Evolutionary conservation across 2,113 vertebrate genomes (phyloP).

Genomic region (Larimichthys polyactis): DNA sequence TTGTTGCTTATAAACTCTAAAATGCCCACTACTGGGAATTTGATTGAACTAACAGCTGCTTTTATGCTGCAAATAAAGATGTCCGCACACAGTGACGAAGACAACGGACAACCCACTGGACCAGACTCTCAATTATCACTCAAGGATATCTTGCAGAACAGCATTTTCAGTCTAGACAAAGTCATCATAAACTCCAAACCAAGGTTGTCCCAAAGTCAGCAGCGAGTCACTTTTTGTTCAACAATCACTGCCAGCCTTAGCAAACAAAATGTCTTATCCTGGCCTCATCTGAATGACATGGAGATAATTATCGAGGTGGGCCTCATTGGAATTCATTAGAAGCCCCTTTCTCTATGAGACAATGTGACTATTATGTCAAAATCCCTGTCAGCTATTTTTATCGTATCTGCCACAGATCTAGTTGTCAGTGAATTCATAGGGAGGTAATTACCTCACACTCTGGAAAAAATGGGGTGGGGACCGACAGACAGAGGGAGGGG

Average conservation of each 20-base stretch:
- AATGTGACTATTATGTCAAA: constrained; percentile 82
- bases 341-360: constrained; percentile 70
- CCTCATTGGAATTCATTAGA: constrained; percentile 77
- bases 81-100: neutral
- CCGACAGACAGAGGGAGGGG: constrained; percentile 26
- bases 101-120: constrained; percentile 27
- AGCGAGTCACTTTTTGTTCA: constrained; percentile 40
- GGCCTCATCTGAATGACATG: constrained; percentile 73
- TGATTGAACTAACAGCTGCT: constrained; percentile 61
- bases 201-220: constrained; percentile 74
- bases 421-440: constrained; percentile 72
- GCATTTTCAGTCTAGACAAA: constrained; percentile 64
- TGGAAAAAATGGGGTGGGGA: constrained; percentile 60
- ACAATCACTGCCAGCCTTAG: constrained; percentile 56
- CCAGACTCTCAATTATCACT: constrained; percentile 59
- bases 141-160: constrained; percentile 65
- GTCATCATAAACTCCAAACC: constrained; percentile 68
- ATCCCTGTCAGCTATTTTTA: constrained; percentile 83
- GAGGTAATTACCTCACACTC: constrained; percentile 75
- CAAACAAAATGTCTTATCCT: constrained; percentile 77
- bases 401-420: constrained; percentile 74
- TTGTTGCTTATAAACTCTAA: constrained; percentile 34
- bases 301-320: constrained; percentile 77
- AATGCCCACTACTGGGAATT: constrained; percentile 58
- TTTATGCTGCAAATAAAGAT: constrained; percentile 64